Evolutionary conservation across 2,113 vertebrate species (phyloP), one percentile per base, ranked within the genome.

Genomic region (Melierax canorus): DNA sequence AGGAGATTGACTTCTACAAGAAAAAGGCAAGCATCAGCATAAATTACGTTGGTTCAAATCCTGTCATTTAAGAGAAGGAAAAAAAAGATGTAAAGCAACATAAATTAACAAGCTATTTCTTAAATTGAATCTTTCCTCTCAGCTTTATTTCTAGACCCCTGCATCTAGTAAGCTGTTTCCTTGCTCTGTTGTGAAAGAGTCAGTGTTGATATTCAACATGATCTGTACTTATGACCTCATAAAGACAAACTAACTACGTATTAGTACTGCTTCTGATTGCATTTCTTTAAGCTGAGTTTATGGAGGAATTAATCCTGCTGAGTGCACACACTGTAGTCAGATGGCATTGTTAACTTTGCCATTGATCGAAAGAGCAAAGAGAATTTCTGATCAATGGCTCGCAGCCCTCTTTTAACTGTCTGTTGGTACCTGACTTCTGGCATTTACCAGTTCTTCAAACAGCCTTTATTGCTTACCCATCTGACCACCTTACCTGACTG

Each of bases 291-390:
- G 24, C 27, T 84, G 60, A 66, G 73, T 90, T 97, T 95, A 96
- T 55, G 66, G 46, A 59, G 22, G 67, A 79, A 75, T 68, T 96
- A 95, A 92, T 97, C 86, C 93, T 89, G n/a, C 43, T 69, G 41
- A 67, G 66, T 59, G 83, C 73, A 85, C 41, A 64, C 12, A 19
- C 23, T 64, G 32, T 9, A 84, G 73, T 81, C 76, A 90, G 80
- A 73, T 60, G 43, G 72, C 59, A 73, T 66, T 93, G 85, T 90
- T 94, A 94, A 80, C 67, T 78, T 66, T 81, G 38, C 59, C 63
- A 78, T 67, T 95, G 96, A 97, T 95, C 48, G 9, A 87, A 96
- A 96, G 43, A 79, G 77, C 56, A 92, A 95, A 97, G 84, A 66
- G 77, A 94, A 96, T 93, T 97, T 96, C 86, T 90, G 64, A 94